These are phyloP conservation scores for Hemitrygon akajei DNA, from an alignment of 2,797 vertebrate species.

Conservation along the genomic window DNA sequence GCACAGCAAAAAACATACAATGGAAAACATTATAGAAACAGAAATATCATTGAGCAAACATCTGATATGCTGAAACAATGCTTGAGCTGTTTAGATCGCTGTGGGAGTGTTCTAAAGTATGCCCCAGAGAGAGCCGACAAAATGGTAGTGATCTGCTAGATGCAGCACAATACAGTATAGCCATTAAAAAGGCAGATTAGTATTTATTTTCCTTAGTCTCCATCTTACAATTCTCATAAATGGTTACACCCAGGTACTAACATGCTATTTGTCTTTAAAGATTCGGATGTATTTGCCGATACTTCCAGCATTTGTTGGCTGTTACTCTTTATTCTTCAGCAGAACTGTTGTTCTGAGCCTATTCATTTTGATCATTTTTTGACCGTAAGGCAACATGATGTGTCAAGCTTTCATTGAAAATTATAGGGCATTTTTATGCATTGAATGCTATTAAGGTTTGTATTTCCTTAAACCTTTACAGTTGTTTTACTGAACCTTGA, in stretches of 20 bases:
- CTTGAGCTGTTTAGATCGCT: conserved; percentile 6
- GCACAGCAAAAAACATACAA: neutral
- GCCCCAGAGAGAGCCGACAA: neutral
- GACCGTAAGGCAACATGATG: neutral
- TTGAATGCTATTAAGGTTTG: neutral
- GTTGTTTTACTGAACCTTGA: too few species aligned
- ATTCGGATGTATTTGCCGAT: neutral
- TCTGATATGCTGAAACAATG: conserved; percentile 21
- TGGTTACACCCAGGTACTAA: neutral
- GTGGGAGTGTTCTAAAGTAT: conserved; percentile 20
- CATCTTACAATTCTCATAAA: neutral
- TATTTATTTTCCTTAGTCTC: neutral
- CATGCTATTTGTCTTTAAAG: neutral
- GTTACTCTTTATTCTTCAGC: neutral
- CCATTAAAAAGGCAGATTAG: neutral
- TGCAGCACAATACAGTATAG: neutral
- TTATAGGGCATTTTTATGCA: neutral
- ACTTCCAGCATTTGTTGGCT: neutral
- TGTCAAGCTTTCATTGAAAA: neutral
- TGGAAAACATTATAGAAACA: conserved; percentile 12
- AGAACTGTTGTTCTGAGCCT: neutral
- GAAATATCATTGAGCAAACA: conserved; percentile 1
- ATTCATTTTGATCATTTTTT: neutral
- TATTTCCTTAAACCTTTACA: too few species aligned
- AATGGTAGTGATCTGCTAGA: neutral